Evolutionary conservation across 2,797 vertebrate species (phyloP), one percentile per base, ranked within the genome.

Genomic region (Epinephelus malabaricus): DNA sequence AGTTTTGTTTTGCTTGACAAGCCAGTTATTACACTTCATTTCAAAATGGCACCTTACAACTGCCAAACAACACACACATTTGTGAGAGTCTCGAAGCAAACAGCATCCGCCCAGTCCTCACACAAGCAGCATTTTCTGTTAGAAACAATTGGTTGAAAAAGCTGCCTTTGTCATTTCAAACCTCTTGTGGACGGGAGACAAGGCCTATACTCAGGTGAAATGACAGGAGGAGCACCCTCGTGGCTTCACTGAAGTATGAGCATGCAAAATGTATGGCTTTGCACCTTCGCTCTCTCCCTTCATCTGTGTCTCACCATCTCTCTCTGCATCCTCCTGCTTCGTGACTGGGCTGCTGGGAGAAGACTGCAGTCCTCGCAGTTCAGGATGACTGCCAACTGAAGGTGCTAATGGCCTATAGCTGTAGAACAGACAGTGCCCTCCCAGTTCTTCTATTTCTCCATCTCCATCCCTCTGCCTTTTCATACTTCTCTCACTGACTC

Each of bases 381-480:
- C 69, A 71, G 73, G 62, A 78, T 69, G 59, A 19, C 77, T 67
- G 85, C 83, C 75, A 80, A 69, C 50, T 50, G 30, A 82, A 89
- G 87, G 86, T 91, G 90, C 70, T 88, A 92, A 92, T 91, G 86
- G 84, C 43, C 54, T 78, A 34, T 53, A 83, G 84, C 83, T 81
- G 86, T 40, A 74, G 68, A 85, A 84, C 71, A 85, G 58, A 54
- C 78, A 66, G 46, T 76, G 70, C 67, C 65, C 65, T 71, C 70
- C 71, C 61, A 23, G 34, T 68, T 64, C 43, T 55, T 68, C 62
- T 62, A 3, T 77, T 72, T 69, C 72, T 77, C 59, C 63, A 61
- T 54, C 56, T 84, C 62, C 43, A 14, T 83, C 59, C 53, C 56
- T 72, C 67, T 62, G 49, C 38, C 63, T 80, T 77, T 79, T 73